A percentile compares a stretch with the other conserved stretches of the same genome.
Evolutionary conservation across 1,140 invertebrate species (phyloP).

Genomic region (Ptiloglossa arizonensis): DNA sequence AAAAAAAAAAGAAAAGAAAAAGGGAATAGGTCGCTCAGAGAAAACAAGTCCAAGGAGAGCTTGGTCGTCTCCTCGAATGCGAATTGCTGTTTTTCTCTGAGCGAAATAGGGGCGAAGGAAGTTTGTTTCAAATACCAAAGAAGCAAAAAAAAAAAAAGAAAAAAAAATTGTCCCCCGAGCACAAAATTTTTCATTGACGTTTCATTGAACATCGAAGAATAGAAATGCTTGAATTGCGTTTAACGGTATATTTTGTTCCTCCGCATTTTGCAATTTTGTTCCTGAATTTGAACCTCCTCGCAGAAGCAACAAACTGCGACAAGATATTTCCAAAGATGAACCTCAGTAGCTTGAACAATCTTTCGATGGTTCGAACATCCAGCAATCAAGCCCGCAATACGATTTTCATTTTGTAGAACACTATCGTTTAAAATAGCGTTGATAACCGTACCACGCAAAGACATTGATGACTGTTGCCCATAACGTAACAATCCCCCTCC

Average conservation of each 20-base stretch:
- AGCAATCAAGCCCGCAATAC: slow-evolving; percentile 39
- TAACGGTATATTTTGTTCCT: neutral
- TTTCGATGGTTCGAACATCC: slow-evolving; percentile 16
- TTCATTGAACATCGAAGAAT: neutral
- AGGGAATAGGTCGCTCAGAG: slow-evolving; percentile 37
- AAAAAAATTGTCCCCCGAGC: too few species aligned
- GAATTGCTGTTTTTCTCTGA: slow-evolving; percentile 13
- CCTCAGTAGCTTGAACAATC: neutral
- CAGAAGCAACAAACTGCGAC: too few species aligned
- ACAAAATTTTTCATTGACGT: neutral
- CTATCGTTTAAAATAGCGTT: slow-evolving; percentile 10
- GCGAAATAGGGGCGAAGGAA: slow-evolving; percentile 11
- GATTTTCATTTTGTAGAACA: slow-evolving; percentile 4
- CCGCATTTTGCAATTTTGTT: too few species aligned
- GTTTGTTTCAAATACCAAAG: neutral
- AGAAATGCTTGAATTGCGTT: neutral
- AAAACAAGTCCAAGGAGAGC: slow-evolving; percentile 2
- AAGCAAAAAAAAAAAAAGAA: neutral
- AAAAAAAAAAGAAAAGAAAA: slow-evolving; percentile 48
- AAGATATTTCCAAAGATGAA: too few species aligned
- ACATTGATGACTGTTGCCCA: slow-evolving; percentile 31
- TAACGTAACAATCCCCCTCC: slow-evolving; percentile 53
- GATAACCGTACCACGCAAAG: neutral
- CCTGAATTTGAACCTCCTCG: too few species aligned
- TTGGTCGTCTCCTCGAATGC: neutral